phyloP scores from a whole-genome alignment of 2,888 invertebrate genomes.

The Drosophila austrosaltans region DNA sequence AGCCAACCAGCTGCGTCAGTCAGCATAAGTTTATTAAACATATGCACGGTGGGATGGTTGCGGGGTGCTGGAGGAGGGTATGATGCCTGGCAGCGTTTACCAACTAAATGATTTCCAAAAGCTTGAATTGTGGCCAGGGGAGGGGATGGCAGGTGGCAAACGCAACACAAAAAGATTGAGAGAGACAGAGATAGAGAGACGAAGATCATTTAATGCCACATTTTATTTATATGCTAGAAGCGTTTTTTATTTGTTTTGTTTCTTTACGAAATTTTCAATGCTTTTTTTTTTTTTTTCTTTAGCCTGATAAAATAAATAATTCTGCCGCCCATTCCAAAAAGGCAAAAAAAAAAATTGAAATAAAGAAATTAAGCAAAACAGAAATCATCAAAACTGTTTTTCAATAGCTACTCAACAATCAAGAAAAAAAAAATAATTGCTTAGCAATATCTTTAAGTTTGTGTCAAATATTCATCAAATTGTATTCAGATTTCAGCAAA shows the following conservation, averaged over 20 bases:
- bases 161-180: neutral
- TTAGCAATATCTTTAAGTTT: neutral
- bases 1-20: conserved; percentile 62
- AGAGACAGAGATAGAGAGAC: neutral
- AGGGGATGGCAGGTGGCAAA: neutral
- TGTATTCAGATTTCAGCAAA: too few species aligned
- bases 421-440: conserved; percentile 26
- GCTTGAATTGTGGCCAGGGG: neutral
- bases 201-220: conserved; percentile 68
- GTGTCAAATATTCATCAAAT: neutral
- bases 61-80: neutral
- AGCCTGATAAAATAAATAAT: conserved; percentile 59
- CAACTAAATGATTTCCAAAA: conserved; percentile 5
- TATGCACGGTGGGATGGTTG: conserved; percentile 15
- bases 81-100: neutral
- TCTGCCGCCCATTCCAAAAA: neutral
- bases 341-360: neutral
- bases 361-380: neutral
- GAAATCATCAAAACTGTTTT: conserved; percentile 1
- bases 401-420: conserved; percentile 62
- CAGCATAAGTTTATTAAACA: conserved; percentile 76
- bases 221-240: conserved; percentile 60
- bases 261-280: conserved; percentile 66
- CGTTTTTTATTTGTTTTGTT: conserved; percentile 66
- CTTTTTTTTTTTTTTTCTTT: conserved; percentile 27